Conservation (phyloP, 1,140 invertebrate species). For the Zaprionus kolodkinae region DNA sequence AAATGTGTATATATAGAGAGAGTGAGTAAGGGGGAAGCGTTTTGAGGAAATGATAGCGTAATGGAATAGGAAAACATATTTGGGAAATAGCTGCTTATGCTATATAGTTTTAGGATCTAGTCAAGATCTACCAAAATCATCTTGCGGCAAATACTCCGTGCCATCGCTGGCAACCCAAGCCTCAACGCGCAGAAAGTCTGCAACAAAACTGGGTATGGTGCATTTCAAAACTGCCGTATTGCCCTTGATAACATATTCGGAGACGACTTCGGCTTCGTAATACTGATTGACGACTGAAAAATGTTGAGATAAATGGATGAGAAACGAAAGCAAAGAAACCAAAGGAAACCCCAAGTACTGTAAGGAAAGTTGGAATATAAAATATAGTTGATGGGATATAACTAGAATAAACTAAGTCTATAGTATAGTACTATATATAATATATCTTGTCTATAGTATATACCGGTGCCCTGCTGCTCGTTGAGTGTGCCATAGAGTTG, state of each 20-base stretch:
- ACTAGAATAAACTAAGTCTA: not conserved
- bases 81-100: slow-evolving; percentile 45
- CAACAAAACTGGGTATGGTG: slow-evolving; percentile 95
- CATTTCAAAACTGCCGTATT: slow-evolving; percentile 97
- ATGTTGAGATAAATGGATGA: slow-evolving; percentile 17
- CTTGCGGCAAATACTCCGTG: slow-evolving; percentile 86
- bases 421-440: slow-evolving; percentile 8
- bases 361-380: slow-evolving; percentile 31
- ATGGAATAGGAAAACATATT: not conserved
- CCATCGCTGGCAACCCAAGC: slow-evolving; percentile 93
- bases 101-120: slow-evolving; percentile 8
- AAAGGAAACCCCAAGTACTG: slow-evolving; percentile 11
- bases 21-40: slow-evolving; percentile 14
- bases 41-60: slow-evolving; percentile 1
- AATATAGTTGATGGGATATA: slow-evolving; percentile 12
- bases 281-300: slow-evolving; percentile 92
- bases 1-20: slow-evolving; percentile 20
- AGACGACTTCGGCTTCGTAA: slow-evolving; percentile 96
- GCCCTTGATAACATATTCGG: slow-evolving; percentile 95
- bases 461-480: slow-evolving; percentile 74
- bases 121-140: slow-evolving; percentile 70
- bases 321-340: slow-evolving; percentile 15
- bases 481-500: slow-evolving; percentile 77
- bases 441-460: slow-evolving; percentile 12
- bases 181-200: slow-evolving; percentile 95